Conservation (phyloP, 2,888 invertebrate species). For the Schizaphis graminum region DNA sequence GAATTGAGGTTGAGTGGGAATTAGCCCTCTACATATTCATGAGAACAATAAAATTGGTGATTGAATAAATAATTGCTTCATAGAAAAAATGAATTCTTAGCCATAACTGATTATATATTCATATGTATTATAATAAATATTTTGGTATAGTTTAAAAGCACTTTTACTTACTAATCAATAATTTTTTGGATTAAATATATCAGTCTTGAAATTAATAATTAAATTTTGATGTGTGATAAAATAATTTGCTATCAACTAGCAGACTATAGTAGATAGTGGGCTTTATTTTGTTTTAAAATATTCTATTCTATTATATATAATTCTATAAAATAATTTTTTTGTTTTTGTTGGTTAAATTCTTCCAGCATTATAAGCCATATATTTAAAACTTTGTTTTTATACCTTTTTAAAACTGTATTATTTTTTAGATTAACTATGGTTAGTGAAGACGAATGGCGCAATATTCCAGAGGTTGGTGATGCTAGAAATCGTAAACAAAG, state of each 20-base stretch:
- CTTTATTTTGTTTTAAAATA: neutral
- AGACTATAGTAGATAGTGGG: neutral
- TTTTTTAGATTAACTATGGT: conserved; percentile 77
- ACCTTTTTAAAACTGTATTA: neutral
- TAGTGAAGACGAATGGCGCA: conserved; percentile 95
- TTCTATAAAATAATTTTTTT: neutral
- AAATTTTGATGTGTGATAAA: neutral
- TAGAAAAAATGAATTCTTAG: too few species aligned
- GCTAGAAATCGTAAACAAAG: conserved; percentile 96
- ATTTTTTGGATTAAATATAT: neutral
- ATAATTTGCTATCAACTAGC: neutral
- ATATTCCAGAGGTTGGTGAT: conserved; percentile 99
- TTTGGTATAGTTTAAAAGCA: neutral
- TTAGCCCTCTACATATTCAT: too few species aligned
- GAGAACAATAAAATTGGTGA: too few species aligned
- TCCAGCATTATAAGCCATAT: neutral
- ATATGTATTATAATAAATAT: neutral
- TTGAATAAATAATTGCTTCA: too few species aligned
- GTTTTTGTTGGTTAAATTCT: neutral
- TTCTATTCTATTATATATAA: neutral
- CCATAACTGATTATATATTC: too few species aligned
- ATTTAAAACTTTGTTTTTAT: conserved; percentile 78
- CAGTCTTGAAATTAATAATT: neutral
- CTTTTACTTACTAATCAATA: neutral
- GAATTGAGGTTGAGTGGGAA: too few species aligned